Evolutionary conservation across 2,888 invertebrate species (phyloP).

Genomic region (Pilophorus perplexus): DNA sequence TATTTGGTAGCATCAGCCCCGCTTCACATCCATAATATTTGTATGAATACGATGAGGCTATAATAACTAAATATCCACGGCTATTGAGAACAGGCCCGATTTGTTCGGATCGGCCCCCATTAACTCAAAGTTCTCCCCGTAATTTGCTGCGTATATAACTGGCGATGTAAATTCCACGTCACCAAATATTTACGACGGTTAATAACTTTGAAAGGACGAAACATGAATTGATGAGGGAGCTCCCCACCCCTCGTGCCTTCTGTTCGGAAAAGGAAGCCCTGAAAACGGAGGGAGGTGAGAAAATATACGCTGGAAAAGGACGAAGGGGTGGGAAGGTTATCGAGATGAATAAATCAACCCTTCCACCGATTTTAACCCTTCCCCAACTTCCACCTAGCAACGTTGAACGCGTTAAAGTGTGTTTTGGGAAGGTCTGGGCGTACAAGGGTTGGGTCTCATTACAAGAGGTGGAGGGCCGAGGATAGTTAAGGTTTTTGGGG

Average conservation of each 20-base stretch:
- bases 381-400: not conserved
- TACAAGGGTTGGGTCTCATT: constrained; percentile 20
- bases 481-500: constrained; percentile 16
- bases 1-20: no score
- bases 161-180: constrained; percentile 10
- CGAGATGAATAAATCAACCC: constrained; percentile 41
- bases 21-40: no score
- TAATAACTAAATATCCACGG: no score
- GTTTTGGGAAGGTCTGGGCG: constrained; percentile 14
- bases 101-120: no score
- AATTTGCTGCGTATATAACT: constrained; percentile 4
- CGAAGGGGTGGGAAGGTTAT: constrained; percentile 18
- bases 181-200: constrained; percentile 39
- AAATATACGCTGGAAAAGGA: constrained; percentile 7
- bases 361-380: constrained; percentile 6
- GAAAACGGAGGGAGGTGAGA: not conserved
- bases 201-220: constrained; percentile 30
- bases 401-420: constrained; percentile 22
- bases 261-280: constrained; percentile 27
- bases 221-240: constrained; percentile 26
- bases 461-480: constrained; percentile 14
- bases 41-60: no score
- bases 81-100: no score
- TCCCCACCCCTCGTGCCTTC: no score
- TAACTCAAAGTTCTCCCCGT: constrained; percentile 18